These are phyloP conservation scores for Araneus ventricosus DNA, from an alignment of 1,140 invertebrate genomes.

Conservation along the genomic window DNA sequence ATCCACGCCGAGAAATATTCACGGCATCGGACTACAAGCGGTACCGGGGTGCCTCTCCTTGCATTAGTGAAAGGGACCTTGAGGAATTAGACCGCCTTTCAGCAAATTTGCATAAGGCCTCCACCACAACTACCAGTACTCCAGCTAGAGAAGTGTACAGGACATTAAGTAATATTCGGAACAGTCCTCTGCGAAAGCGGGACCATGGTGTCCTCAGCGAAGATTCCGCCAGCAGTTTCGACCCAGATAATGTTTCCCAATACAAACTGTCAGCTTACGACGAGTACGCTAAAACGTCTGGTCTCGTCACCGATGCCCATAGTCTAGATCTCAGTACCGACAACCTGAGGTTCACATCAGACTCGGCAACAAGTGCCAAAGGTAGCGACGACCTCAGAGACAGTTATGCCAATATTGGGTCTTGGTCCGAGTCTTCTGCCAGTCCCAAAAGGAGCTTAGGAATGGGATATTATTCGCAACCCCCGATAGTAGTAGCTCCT, in stretches of 20 bases:
- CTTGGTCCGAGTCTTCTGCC: constrained; percentile 49
- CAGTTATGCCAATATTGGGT: neutral
- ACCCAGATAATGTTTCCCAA: constrained; percentile 11
- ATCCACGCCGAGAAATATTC: constrained; percentile 84
- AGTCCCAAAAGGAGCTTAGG: constrained; percentile 51
- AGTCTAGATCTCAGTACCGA: constrained; percentile 15
- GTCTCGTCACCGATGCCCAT: neutral
- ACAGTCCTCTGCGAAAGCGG: constrained; percentile 49
- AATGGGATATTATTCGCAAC: constrained; percentile 6
- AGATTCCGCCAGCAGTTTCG: neutral
- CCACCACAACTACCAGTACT: neutral
- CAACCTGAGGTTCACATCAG: constrained; percentile 45
- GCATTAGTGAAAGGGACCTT: constrained; percentile 88
- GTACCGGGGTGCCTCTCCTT: constrained; percentile 84
- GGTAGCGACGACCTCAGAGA: neutral
- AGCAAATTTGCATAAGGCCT: constrained; percentile 63
- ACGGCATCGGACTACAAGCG: constrained; percentile 89
- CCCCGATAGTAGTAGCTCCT: neutral
- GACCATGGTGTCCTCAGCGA: neutral
- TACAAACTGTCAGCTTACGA: constrained; percentile 51
- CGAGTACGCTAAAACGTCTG: constrained; percentile 42
- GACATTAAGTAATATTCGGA: constrained; percentile 58
- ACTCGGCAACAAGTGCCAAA: constrained; percentile 50
- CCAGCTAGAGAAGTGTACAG: constrained; percentile 52
- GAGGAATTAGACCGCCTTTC: constrained; percentile 83